Evolutionary conservation across 2,888 invertebrate species (phyloP), one percentile per base, ranked within the genome.

Genomic region (Shargacucullia verbasci): DNA sequence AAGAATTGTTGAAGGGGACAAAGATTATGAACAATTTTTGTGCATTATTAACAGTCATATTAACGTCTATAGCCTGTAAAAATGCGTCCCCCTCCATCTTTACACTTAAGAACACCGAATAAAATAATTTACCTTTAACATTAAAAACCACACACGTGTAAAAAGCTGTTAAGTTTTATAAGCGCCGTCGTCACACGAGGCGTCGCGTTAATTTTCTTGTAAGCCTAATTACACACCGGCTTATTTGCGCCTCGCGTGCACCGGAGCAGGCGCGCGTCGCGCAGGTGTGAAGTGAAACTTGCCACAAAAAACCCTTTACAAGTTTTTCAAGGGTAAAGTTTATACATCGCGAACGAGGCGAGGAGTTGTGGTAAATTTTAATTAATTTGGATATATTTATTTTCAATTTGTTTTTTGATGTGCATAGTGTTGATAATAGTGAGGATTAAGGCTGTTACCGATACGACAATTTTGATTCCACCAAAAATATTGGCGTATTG

Each of bases 181-280:
- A 43, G 62, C 50, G 65, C 49, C 66, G 46, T 27, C 65, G 67
- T 49, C 56, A 50, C 29, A 34, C 39, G 54, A 67, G 35, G 62
- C 44, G 53, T 49, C 62, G 57, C 62, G 63, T 85, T 86, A 86
- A 87, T 88, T 85, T 88, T 85, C 89, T 89, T 88, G 85, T 88
- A 84, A 87, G 89, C 87, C 90, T 89, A 90, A 91, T 91, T 91
- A 90, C 89, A 87, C 85, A 84, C 80, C 72, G 61, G 88, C 89
- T 90, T 90, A 90, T 80, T 83, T 83, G 78, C 70, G 70, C 60
- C 61, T 70, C 60, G 67, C 44, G 61, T 59, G 48, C 64, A 38
- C 44, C 57, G 53, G 50, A 47, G 45, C 45, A 50, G 60, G 55
- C 60, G 29, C 29, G 29, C 29, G 29, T 66, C 71, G 73, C 49